Base-by-base conservation (phyloP, 2,797 vertebrate genomes). In the Argya squamiceps region DNA sequence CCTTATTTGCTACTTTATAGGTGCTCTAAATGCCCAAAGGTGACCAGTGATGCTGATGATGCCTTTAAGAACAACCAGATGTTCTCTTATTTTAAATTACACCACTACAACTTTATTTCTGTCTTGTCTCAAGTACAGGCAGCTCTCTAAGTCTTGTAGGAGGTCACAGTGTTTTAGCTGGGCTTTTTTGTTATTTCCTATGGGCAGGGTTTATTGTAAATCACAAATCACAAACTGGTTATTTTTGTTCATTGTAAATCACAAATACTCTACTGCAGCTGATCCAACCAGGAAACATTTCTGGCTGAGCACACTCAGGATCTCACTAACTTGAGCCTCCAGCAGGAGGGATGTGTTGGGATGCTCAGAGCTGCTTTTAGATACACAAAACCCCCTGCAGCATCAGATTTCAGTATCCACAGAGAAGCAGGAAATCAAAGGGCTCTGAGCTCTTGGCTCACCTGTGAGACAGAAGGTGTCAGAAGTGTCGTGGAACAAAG, bases 311-410 rank as follows among this genome's bases (percentile, higher is more conserved):
- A 2, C 12, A 15, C 26, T 74, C 34, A 49, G 41, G 41, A 5
- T 36, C 21, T 67, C 14, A 4, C 17, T 12, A 11, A 20, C 39
- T 7, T 7, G 49, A 67, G 37, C 27, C 30, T 84, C 27, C 32
- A 75, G 63, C 15, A 26, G 30, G 4, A 41, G 36, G 29, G 11
- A 5, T 2, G 22, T 19, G 3, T 18, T 50, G 43, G 55, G 39
- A 15, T 76, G 60, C 30, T 91, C 14, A 30, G 55, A 19, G 39
- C 55, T 85, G 47, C 5, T 16, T 76, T 71, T 39, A 39, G 14
- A 12, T 14, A 3, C 2, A 30, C 27, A 12, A 19, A 43, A 8
- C 0, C 1, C 4, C 15, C 12, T 34, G 22, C 69, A 46, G 43
- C 14, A 9, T 43, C 3, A 46, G 27, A 13, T 47, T 70, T 77